Base-by-base conservation (phyloP, 2,888 invertebrate genomes). In the Pristionchus entomophagus region DNA sequence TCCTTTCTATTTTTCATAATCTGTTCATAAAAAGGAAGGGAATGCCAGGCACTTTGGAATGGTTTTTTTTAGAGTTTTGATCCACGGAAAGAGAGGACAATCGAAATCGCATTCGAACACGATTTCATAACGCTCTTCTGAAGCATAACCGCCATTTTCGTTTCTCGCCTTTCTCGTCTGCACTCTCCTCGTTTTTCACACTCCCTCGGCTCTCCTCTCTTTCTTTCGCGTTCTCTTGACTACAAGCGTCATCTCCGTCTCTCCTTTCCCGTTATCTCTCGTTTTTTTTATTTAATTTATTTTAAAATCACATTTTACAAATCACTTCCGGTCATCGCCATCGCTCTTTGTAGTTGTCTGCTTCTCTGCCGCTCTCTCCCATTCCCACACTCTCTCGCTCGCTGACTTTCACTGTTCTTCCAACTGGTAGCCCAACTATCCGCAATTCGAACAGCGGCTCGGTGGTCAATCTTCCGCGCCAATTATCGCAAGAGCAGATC, bases 401-500 rank as follows among this genome's bases (percentile, higher is more conserved):
- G 8, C 29, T 78, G 17, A 49, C 78, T 78, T 51, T 78, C 78
- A 51, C 78, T 78, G 49, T 51, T 51, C 78, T 17, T 78, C 51
- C 78, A 51, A 49, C 51, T 51, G 29, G 49, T 78, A 49, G 45
- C 73, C 73, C 73, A 45, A 26, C 26, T n/a, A n/a, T n/a, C n/a
- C n/a, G n/a, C n/a, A n/a, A n/a, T n/a, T n/a, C n/a, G n/a, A 41
- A 45, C 49, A 32, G 17, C 78, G 29, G 32, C 32, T 49, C 78
- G 19, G 49, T 26, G 29, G 6, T 29, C 77, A 77, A 35, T 77
- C 77, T 26, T 45, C 78, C n/a, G 41, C 69, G 69, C 41, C 38
- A 73, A 73, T 73, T 73, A 73, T 65, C 69, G 41, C 69, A n/a
- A 73, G 41, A 73, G 69, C 41, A 41, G 69, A 73, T 73, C 69